Conservation (phyloP, 2,888 invertebrate species). For the Coenonympha glycerion region DNA sequence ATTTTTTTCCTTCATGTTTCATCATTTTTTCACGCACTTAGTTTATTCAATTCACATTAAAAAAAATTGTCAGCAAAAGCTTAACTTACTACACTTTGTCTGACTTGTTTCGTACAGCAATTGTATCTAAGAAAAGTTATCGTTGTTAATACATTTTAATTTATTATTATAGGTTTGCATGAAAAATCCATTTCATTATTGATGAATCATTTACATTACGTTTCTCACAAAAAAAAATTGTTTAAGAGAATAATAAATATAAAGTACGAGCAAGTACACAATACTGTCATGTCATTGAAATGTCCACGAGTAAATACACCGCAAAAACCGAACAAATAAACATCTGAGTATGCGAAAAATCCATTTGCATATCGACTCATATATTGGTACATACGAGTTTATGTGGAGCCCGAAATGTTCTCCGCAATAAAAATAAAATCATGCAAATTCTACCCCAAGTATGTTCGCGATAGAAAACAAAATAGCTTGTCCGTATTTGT, state of each 20-base stretch:
- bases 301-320: not conserved
- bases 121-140: too few relatives aligned
- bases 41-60: not conserved
- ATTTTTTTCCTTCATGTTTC: constrained; percentile 1
- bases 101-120: too few relatives aligned
- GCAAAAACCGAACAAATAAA: constrained; percentile 13
- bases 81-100: too few relatives aligned
- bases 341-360: constrained; percentile 23
- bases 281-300: not conserved
- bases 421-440: constrained; percentile 10
- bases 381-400: constrained; percentile 5
- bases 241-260: too few relatives aligned
- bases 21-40: not conserved
- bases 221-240: not conserved
- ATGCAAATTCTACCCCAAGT: constrained; percentile 10
- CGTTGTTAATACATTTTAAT: too few relatives aligned
- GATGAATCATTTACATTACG: not conserved
- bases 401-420: not conserved
- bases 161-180: too few relatives aligned
- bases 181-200: too few relatives aligned
- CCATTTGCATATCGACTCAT: constrained; percentile 28
- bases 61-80: too few relatives aligned
- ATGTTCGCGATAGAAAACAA: constrained; percentile 16
- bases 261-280: not conserved
- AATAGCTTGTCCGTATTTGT: constrained; percentile 31